These are phyloP conservation scores for Aulostomus chinensis DNA, from an alignment of 2,797 vertebrate genomes.

Conservation along the genomic window DNA sequence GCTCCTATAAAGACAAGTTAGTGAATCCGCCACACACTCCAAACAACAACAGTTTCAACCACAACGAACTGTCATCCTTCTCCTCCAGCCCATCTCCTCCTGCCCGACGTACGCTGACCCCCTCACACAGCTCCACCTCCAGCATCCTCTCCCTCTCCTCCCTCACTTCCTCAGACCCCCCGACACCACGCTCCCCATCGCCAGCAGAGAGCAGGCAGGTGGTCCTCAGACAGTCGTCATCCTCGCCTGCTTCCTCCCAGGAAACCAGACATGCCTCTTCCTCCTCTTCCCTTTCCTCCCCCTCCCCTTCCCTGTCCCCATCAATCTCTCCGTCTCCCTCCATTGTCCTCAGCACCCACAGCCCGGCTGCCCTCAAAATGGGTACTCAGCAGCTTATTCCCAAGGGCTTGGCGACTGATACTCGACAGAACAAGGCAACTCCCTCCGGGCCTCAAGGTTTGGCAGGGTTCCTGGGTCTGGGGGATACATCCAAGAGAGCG, in stretches of 20 bases:
- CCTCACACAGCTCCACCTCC: conserved; percentile 66
- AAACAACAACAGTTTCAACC: conserved; percentile 32
- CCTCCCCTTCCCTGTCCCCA: conserved; percentile 70
- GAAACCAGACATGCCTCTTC: conserved; percentile 71
- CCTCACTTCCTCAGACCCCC: conserved; percentile 70
- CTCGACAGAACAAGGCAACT: conserved; percentile 60
- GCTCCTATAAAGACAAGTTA: conserved; percentile 67
- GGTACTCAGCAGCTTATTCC: conserved; percentile 95
- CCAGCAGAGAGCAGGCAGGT: conserved; percentile 52
- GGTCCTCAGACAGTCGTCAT: conserved; percentile 38
- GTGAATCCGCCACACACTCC: conserved; percentile 38
- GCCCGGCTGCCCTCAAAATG: conserved; percentile 85
- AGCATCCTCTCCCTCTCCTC: conserved; percentile 72
- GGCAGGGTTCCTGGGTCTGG: conserved; percentile 52
- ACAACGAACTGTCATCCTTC: conserved; percentile 44
- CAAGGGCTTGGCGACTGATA: conserved; percentile 82
- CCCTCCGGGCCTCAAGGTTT: conserved; percentile 48
- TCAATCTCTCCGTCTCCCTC: conserved; percentile 72
- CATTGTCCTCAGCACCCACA: conserved; percentile 88
- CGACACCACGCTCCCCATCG: conserved; percentile 71
- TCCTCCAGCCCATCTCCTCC: conserved; percentile 42
- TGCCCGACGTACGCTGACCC: conserved; percentile 35
- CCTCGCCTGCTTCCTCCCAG: conserved; percentile 28
- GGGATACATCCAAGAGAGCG: conserved; percentile 75
- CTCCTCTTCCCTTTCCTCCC: conserved; percentile 70